Evolutionary conservation across 2,797 vertebrate species (phyloP), one percentile per base, ranked within the genome.

Genomic region (Xenops minutus): DNA sequence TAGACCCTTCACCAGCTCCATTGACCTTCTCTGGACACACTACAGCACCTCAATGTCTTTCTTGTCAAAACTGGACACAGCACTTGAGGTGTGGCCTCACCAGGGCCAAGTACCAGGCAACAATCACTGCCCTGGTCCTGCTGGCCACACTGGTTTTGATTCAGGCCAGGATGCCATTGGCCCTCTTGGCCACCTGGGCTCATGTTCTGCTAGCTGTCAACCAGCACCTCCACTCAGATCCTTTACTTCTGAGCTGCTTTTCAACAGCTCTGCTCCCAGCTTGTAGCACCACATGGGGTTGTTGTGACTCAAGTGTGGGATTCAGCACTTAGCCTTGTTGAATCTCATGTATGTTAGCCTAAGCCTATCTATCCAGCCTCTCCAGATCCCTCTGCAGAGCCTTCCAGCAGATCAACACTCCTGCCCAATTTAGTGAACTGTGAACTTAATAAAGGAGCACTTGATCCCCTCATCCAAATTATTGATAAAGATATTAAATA

Each of bases 81-180:
- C 9, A 63, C 18, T 36, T 1, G 4, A 36, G 32, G 4, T 49
- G 43, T 16, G 15, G 0, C 6, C 36, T 63, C 27, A 32, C 7
- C 43, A 56, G 12, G n/a, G 29, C 12, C 0, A 0, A 75, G 41
- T 0, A 36, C 30, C 54, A 48, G 1, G 26, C 5, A 11, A 43
- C 7, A 37, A 17, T 49, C 29, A 0, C 32, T 62, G 71, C 9
- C 43, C 29, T 58, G 37, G 0, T 26, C 37, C 58, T 64, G 29
- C 37, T 52, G 72, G n/a, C 10, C 58, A 32, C 17, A 11, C 37
- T 0, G 4, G 2, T 64, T 3, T 44, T 51, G 37, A 22, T 14
- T 8, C n/a, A 71, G 5, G 8, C 37, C 72, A 34, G 56, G 72
- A 22, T 69, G 16, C 7, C 72, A n/a, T 1, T 1, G 56, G 23